Evolutionary conservation across 2,113 vertebrate species (phyloP).

Genomic region (Misgurnus mizolepis): DNA sequence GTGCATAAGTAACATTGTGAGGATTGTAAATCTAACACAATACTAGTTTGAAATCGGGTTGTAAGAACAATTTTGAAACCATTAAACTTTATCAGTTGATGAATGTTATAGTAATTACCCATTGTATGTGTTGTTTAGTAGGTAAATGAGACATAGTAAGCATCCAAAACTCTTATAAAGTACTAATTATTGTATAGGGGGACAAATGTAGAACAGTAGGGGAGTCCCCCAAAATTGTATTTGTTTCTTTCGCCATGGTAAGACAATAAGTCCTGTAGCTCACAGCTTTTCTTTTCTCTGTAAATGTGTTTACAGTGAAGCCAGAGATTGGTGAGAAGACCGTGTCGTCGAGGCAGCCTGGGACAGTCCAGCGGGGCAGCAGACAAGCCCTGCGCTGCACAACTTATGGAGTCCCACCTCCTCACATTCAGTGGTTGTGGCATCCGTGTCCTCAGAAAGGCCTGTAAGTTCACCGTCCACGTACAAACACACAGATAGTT

Average conservation of each 20-base stretch:
- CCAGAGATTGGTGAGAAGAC: conserved; percentile 94
- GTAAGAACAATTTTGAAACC: too few species aligned
- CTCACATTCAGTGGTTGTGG: conserved; percentile 88
- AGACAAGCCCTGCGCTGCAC: conserved; percentile 86
- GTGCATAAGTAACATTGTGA: too few species aligned
- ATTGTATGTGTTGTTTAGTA: too few species aligned
- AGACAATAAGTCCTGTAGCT: background rate
- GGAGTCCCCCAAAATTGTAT: too few species aligned
- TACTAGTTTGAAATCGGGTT: too few species aligned
- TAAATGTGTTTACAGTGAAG: conserved; percentile 76
- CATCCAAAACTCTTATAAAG: too few species aligned
- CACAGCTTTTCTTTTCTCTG: conserved; percentile 37
- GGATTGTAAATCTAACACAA: too few species aligned
- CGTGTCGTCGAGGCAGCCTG: conserved; percentile 79
- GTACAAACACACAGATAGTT: background rate
- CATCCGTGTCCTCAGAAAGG: conserved; percentile 83
- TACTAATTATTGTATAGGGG: too few species aligned
- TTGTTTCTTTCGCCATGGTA: background rate
- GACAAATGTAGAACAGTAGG: too few species aligned
- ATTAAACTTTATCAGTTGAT: too few species aligned
- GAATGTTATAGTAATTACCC: too few species aligned
- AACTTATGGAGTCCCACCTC: conserved; percentile 83
- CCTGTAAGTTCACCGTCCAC: conserved; percentile 78
- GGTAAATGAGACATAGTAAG: too few species aligned
- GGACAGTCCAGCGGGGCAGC: conserved; percentile 78